Evolutionary conservation across 2,797 vertebrate species (phyloP).

Genomic region (Harpagifer antarcticus): DNA sequence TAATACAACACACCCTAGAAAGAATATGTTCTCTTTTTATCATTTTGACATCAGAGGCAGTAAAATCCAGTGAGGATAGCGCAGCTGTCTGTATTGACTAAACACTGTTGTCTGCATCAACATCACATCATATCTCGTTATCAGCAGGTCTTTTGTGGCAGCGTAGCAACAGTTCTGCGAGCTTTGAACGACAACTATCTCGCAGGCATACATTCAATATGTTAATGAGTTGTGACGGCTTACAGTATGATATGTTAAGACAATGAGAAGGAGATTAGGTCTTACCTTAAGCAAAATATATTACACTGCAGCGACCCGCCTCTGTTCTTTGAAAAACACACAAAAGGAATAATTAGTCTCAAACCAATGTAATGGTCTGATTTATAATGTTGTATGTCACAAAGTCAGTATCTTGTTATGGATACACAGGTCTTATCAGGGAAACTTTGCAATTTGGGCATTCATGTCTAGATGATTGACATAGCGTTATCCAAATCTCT

Average conservation of each 20-base stretch:
- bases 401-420: conserved; percentile 7
- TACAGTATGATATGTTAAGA: conserved; percentile 25
- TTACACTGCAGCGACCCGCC: conserved; percentile 60
- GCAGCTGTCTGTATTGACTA: conserved; percentile 68
- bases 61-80: conserved; percentile 54
- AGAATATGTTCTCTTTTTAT: conserved; percentile 39
- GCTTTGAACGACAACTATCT: conserved; percentile 49
- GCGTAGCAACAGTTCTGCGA: conserved; percentile 71
- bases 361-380: neutral
- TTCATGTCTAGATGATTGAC: conserved; percentile 59
- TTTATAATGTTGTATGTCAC: conserved; percentile 3
- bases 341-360: conserved; percentile 37
- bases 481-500: conserved; percentile 68
- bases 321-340: conserved; percentile 71
- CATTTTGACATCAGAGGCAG: conserved; percentile 57
- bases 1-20: conserved; percentile 28
- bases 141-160: conserved; percentile 67
- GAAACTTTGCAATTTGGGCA: conserved; percentile 42
- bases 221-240: conserved; percentile 37
- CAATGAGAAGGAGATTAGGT: conserved; percentile 21
- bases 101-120: conserved; percentile 68
- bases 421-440: conserved; percentile 17
- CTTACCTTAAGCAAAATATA: conserved; percentile 81
- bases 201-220: conserved; percentile 53
- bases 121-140: conserved; percentile 70